Evolutionary conservation across 2,113 vertebrate genomes (phyloP).

Genomic region (Cryptomyrus ogoouensis): DNA sequence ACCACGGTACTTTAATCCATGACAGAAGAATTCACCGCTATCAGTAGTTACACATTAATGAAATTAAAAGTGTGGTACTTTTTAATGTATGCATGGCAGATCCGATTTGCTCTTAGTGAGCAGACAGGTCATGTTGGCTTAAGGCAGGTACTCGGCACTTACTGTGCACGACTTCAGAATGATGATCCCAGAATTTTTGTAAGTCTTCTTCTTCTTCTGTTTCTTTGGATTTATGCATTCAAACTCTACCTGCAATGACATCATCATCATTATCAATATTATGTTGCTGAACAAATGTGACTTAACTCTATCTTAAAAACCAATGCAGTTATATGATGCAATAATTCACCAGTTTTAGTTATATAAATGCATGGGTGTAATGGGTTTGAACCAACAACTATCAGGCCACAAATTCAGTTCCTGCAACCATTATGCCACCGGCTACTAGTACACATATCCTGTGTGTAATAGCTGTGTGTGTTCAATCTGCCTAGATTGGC

Average conservation of each 20-base stretch:
- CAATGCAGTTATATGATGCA: not conserved
- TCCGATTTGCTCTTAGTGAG: slow-evolving; percentile 19
- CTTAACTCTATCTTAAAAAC: not conserved
- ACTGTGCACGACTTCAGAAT: slow-evolving; percentile 89
- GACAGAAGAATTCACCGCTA: not conserved
- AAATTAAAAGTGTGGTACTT: slow-evolving; percentile 7
- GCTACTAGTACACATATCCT: not conserved
- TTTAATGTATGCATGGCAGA: slow-evolving; percentile 14
- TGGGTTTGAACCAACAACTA: not conserved
- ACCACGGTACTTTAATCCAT: slow-evolving; percentile 10
- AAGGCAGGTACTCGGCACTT: slow-evolving; percentile 25
- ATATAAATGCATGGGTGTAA: not conserved
- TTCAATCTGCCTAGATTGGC: not conserved
- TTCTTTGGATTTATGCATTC: slow-evolving; percentile 98
- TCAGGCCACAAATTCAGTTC: not conserved
- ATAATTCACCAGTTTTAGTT: not conserved
- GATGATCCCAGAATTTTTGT: slow-evolving; percentile 92
- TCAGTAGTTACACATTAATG: slow-evolving; percentile 21
- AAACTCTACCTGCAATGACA: slow-evolving; percentile 77
- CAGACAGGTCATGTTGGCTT: slow-evolving; percentile 31
- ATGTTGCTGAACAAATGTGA: not conserved
- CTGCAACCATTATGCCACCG: not conserved
- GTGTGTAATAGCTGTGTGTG: not conserved
- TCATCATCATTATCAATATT: not conserved
- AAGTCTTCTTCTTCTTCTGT: slow-evolving; percentile 94